Base-by-base conservation (phyloP, 2,797 vertebrate genomes). In the Typhlichthys subterraneus region DNA sequence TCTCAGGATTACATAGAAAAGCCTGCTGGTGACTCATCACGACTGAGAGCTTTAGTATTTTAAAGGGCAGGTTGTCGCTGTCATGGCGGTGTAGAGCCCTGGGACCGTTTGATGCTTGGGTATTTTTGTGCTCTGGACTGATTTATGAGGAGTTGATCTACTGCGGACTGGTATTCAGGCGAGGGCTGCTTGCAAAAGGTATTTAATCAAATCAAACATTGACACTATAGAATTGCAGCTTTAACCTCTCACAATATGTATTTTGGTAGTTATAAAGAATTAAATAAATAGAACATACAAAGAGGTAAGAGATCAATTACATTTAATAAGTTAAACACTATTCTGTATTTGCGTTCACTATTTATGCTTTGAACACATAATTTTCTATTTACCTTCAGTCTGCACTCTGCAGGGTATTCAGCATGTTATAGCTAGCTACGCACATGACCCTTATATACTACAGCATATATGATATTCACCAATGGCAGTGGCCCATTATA, bases 41-140 rank as follows among this genome's bases (percentile, higher is more conserved):
- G 71, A 72, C 45, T 19, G 65, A 53, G 71, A 10, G 55, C 46
- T 63, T 46, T 10, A 13, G 14, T 9, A 31, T 29, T 45, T 2
- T 42, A 42, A 11, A 7, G 9, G 9, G 12, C 9, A 23, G 12
- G 53, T 47, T 6, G 61, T 71, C 46, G 53, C 58, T 23, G 6
- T 63, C 70, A 42, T 46, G 48, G 72, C 63, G 66, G 38, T 65
- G 58, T 2, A 0, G 38, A 55, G 72, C 73, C 73, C 12, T 46
- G 23, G 63, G 65, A 50, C 48, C 1, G 29, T 70, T 75, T 56
- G 65, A 79, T 69, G 51, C 12, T 45, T n/a, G 51, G 13, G 3
- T 11, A 19, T 45, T 49, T 56, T 15, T 12, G 42, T 48, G 45
- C 9, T 48, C 12, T 46, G 51, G 38, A 12, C n/a, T 11, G 7